phyloP scores from a whole-genome alignment of 1,140 invertebrate species.

The Drosophila murphyi region DNA sequence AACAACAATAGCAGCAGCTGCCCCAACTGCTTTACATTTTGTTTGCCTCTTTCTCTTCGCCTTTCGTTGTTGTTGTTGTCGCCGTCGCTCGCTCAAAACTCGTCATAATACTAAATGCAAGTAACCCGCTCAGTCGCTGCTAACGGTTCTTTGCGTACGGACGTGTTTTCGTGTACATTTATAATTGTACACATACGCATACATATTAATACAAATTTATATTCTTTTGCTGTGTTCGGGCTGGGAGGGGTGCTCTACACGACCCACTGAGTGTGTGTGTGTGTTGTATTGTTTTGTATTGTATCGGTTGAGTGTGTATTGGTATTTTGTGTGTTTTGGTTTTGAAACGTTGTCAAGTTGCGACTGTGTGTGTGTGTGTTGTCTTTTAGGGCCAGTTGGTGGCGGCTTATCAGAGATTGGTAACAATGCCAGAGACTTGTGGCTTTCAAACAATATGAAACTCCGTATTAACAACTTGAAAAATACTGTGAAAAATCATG shows the following conservation, averaged over 20 bases:
- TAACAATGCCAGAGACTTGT: conserved; percentile 55
- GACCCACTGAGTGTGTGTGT: conserved; percentile 17
- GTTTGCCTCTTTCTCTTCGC: conserved; percentile 33
- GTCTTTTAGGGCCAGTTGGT: conserved; percentile 60
- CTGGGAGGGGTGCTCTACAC: conserved; percentile 11
- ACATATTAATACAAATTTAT: conserved; percentile 8
- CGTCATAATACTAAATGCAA: conserved; percentile 46
- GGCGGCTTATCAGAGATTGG: conserved; percentile 69
- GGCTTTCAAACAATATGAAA: conserved; percentile 37
- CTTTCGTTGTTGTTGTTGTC: conserved; percentile 43
- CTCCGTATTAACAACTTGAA: conserved; percentile 16
- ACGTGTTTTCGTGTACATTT: conserved; percentile 62
- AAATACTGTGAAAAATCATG: conserved; percentile 13
- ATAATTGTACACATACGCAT: neutral
- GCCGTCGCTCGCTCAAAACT: conserved; percentile 12
- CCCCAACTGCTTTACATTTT: conserved; percentile 70
- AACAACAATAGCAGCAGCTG: conserved; percentile 37
- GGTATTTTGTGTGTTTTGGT: conserved; percentile 59
- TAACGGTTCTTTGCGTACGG: conserved; percentile 84
- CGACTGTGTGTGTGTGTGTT: conserved; percentile 28
- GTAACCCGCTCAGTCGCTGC: conserved; percentile 64
- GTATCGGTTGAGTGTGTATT: conserved; percentile 32
- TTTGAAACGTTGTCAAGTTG: conserved; percentile 53
- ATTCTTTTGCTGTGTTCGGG: conserved; percentile 4
- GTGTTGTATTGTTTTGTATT: conserved; percentile 6